Base-by-base conservation (phyloP, 2,888 invertebrate species). In the Brachyptera risi region DNA sequence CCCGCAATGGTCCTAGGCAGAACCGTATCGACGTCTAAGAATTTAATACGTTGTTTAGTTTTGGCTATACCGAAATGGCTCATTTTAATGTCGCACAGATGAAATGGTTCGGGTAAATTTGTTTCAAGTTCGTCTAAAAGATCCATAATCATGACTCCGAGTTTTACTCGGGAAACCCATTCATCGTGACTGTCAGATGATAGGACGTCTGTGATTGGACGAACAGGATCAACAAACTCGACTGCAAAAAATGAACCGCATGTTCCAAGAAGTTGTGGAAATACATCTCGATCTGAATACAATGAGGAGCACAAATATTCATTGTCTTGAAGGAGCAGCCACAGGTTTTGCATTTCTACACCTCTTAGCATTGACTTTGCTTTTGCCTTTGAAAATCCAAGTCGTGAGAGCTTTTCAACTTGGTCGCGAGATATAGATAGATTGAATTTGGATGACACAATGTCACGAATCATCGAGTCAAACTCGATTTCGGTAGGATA, bases 201-300 rank as follows among this genome's bases (percentile, higher is more conserved):
- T 59, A 82, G 72, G 17, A 65, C 23, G 11, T 42, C 38, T 3
- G 61, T 47, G 4, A 42, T 21, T 17, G 51, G 49, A 24, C 56
- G 76, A 40, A 84, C 74, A 0, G 83, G 80, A 51, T 82, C 76
- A 21, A 85, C 73, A 67, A 83, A 83, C 69, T 87, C 84, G 1
- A 84, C 82, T 15, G 83, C 83, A 73, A 84, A 87, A 68, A 84
- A 80, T 2, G 80, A 76, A 0, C 87, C 87, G 72, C 87, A 87
- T 0, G 84, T 82, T 4, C 86, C 86, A 49, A 84, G 73, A 26
- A 86, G 71, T 67, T 81, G 81, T 1, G 88, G 87, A 68, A 87
- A 85, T 54, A 85, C 75, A 65, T 82, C 81, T 67, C 79, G 76
- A 63, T 82, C 80, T 35, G 80, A 78, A 72, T 82, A 83, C 54